These are phyloP conservation scores for Panthera uncia DNA, from an alignment of 2,113 vertebrate genomes.

Conservation along the genomic window DNA sequence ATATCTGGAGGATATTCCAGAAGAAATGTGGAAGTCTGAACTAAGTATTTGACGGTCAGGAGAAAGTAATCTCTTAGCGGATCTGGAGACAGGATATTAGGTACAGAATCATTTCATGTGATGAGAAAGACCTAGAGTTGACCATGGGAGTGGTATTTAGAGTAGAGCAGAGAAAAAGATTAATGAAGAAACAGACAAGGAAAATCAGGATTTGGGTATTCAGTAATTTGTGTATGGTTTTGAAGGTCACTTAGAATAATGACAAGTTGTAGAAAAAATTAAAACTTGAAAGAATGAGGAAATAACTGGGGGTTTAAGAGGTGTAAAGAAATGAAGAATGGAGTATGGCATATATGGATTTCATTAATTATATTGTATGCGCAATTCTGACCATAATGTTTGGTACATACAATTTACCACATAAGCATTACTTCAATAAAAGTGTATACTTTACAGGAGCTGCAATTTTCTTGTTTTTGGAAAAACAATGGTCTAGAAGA, in stretches of 20 bases:
- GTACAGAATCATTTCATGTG: background rate
- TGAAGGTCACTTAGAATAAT: background rate
- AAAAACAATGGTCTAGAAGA: background rate
- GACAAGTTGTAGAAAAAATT: background rate
- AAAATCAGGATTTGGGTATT: background rate
- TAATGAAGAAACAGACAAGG: background rate
- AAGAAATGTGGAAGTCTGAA: background rate
- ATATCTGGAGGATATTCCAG: background rate
- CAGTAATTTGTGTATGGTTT: background rate
- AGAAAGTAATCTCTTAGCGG: background rate
- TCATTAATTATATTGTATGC: background rate
- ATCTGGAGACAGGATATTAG: background rate
- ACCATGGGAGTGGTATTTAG: background rate
- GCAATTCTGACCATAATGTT: background rate
- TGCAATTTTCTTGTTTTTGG: background rate
- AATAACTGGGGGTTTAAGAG: background rate
- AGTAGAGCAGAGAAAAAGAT: background rate
- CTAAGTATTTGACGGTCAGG: background rate
- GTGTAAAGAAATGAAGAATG: background rate
- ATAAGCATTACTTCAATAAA: background rate
- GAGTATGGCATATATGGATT: background rate
- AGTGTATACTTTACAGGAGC: accelerated
- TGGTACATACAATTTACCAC: background rate
- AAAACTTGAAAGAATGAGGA: background rate
- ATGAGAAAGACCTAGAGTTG: background rate